These are phyloP conservation scores for Periophthalmus modestus DNA, from an alignment of 2,113 vertebrate genomes.

Conservation along the genomic window DNA sequence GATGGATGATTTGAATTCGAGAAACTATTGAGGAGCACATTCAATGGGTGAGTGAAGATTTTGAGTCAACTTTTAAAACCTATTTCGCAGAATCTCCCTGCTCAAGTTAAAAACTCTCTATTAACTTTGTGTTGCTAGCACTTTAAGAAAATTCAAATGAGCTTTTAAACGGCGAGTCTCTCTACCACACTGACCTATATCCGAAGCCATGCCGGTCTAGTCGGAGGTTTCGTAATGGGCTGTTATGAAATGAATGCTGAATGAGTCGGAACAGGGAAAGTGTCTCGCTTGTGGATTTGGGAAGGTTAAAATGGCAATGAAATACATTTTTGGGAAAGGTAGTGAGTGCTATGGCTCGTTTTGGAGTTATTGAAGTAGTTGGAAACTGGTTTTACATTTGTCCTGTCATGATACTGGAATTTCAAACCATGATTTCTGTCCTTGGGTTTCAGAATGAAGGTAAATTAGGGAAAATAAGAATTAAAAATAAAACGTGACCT, in stretches of 20 bases:
- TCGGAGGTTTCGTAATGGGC: constrained; percentile 56
- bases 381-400: not conserved
- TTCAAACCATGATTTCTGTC: too few relatives aligned
- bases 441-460: too few relatives aligned
- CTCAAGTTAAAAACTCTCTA: too few relatives aligned
- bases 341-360: not conserved
- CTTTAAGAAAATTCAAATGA: not conserved
- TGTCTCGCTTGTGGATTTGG: not conserved
- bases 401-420: too few relatives aligned
- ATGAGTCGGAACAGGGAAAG: not conserved
- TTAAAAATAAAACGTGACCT: too few relatives aligned
- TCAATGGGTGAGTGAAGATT: constrained; percentile 67
- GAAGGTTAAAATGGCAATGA: not conserved
- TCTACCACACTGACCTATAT: constrained; percentile 62
- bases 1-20: constrained; percentile 12
- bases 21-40: constrained; percentile 44
- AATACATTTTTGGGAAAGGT: not conserved
- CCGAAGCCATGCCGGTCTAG: constrained; percentile 21
- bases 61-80: not conserved
- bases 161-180: constrained; percentile 4
- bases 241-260: constrained; percentile 55
- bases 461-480: too few relatives aligned
- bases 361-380: not conserved
- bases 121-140: not conserved
- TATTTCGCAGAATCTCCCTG: not conserved